These are phyloP conservation scores for Phymatocera aterrima DNA, from an alignment of 2,888 invertebrate species.

Conservation along the genomic window DNA sequence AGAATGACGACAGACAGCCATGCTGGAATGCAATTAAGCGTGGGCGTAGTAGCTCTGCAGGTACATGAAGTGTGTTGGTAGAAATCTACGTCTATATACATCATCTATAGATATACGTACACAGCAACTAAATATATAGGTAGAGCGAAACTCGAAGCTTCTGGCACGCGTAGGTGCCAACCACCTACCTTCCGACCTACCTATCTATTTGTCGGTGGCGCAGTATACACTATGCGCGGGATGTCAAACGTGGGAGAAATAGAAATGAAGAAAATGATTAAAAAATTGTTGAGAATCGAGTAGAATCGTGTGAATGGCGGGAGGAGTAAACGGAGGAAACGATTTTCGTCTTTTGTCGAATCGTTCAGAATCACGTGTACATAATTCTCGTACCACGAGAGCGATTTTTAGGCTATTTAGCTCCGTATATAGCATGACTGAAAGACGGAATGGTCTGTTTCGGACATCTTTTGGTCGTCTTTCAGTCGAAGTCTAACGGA, in stretches of 20 bases:
- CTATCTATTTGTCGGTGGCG: neutral
- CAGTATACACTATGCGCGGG: neutral
- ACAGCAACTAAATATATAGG: neutral
- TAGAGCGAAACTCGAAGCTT: conserved; percentile 34
- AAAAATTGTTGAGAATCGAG: neutral
- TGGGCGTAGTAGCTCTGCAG: conserved; percentile 48
- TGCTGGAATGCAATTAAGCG: conserved; percentile 73
- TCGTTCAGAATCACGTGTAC: neutral
- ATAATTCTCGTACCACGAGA: too few relatives aligned
- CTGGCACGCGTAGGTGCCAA: neutral
- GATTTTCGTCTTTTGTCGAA: neutral
- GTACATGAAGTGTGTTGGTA: neutral
- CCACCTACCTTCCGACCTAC: neutral
- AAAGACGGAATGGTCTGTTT: too few relatives aligned
- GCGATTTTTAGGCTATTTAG: neutral
- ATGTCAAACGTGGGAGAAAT: neutral
- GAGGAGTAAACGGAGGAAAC: too few relatives aligned
- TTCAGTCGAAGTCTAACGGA: too few relatives aligned
- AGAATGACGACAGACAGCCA: conserved; percentile 60
- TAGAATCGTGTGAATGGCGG: neutral
- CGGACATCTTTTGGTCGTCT: too few relatives aligned
- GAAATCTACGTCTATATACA: neutral
- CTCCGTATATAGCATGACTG: too few relatives aligned
- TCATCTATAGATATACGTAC: neutral
- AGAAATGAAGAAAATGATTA: neutral